phyloP scores from a whole-genome alignment of 2,797 vertebrate genomes.

The Sebastiscus albofasciatus region DNA sequence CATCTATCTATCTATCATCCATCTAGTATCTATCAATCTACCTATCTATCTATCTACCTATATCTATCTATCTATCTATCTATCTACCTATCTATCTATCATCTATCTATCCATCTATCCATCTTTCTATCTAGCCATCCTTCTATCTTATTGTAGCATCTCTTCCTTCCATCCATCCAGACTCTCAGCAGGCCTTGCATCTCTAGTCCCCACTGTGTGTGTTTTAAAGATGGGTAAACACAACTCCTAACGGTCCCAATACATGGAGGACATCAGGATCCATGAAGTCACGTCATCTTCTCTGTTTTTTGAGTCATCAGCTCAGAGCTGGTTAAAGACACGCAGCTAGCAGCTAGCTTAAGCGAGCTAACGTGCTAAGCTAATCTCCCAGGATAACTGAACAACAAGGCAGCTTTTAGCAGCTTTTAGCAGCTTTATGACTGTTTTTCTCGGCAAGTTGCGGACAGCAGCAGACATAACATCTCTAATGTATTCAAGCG shows the following conservation, averaged over 20 bases:
- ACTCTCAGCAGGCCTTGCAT: constrained; percentile 39
- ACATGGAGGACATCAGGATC: no score
- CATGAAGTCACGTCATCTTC: background rate
- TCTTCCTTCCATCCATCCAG: constrained; percentile 3
- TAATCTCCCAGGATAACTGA: constrained; percentile 79
- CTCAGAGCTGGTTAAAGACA: constrained; percentile 1
- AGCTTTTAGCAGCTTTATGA: background rate
- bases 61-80: no score
- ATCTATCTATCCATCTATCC: rapidly evolving
- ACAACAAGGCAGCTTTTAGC: constrained; percentile 55
- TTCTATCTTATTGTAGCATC: background rate
- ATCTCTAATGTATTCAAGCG: rapidly evolving
- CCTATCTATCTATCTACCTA: rapidly evolving
- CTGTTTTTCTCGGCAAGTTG: constrained; percentile 12
- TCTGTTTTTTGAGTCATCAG: background rate
- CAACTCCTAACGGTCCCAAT: background rate
- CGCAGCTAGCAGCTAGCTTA: constrained; percentile 44
- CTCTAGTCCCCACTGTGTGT: background rate
- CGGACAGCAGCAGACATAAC: no score
- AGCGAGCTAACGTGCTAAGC: constrained; percentile 72
- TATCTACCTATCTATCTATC: no score
- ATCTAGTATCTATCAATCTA: rapidly evolving
- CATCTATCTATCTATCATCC: no score
- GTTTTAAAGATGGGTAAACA: background rate
- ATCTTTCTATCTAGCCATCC: no score